phyloP scores from a whole-genome alignment of 2,888 invertebrate species.

The Stenichneumon culpator region DNA sequence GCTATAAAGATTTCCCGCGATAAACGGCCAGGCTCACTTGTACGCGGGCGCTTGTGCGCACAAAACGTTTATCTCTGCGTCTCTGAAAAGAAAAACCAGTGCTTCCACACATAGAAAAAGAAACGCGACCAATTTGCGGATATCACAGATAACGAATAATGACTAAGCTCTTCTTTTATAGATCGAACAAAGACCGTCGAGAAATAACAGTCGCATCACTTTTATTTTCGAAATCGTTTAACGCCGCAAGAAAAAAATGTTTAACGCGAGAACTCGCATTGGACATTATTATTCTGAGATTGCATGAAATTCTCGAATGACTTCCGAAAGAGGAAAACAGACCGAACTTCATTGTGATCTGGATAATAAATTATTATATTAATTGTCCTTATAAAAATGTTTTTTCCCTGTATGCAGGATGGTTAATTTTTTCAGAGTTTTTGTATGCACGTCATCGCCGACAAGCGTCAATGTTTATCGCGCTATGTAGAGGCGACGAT shows the following conservation, averaged over 20 bases:
- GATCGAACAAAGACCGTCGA: too few relatives aligned
- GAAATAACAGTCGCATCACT: too few relatives aligned
- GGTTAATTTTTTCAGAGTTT: background rate
- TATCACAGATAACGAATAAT: too few relatives aligned
- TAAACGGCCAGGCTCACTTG: background rate
- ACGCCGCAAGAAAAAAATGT: too few relatives aligned
- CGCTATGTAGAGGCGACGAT: slow-evolving; percentile 21
- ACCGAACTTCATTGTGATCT: background rate
- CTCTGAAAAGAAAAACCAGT: background rate
- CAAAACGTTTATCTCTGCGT: background rate
- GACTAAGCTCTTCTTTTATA: too few relatives aligned
- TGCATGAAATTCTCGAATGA: background rate
- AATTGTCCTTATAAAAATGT: background rate
- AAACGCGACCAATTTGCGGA: slow-evolving; percentile 23
- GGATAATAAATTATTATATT: background rate
- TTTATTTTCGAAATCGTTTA: too few relatives aligned
- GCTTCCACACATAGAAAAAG: background rate
- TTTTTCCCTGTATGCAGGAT: background rate
- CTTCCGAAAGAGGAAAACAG: background rate
- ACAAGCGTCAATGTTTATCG: slow-evolving; percentile 34
- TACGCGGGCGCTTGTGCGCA: slow-evolving; percentile 8
- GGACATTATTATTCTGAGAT: background rate
- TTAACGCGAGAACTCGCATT: too few relatives aligned
- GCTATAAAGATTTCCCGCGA: background rate
- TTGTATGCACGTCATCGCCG: background rate